phyloP scores from a whole-genome alignment of 2,797 vertebrate genomes.

The Serranus cabrilla region DNA sequence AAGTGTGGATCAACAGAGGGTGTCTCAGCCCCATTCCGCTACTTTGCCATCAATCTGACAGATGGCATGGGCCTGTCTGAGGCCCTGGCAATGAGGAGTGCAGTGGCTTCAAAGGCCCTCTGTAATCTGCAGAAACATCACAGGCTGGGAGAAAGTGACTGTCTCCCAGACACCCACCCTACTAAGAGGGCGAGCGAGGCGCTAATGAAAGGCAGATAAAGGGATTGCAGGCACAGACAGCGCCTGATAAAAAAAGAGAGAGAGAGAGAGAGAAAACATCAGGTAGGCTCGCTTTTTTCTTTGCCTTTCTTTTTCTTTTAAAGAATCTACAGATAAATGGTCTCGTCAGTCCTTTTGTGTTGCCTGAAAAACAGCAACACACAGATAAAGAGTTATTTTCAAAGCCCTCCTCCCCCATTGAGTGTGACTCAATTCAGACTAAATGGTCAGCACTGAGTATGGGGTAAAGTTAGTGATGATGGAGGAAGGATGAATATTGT shows the following conservation, averaged over 20 bases:
- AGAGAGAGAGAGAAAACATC: slow-evolving; percentile 79
- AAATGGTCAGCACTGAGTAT: slow-evolving; percentile 73
- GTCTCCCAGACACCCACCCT: slow-evolving; percentile 93
- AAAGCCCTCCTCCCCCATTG: slow-evolving; percentile 70
- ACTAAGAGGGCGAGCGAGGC: slow-evolving; percentile 93
- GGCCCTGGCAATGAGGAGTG: slow-evolving; percentile 92
- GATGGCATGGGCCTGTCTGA: slow-evolving; percentile 96
- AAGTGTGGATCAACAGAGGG: slow-evolving; percentile 94
- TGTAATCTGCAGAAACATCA: slow-evolving; percentile 99
- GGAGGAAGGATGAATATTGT: slow-evolving; percentile 60
- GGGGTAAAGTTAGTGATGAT: slow-evolving; percentile 69
- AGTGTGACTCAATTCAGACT: slow-evolving; percentile 73
- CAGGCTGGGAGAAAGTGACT: slow-evolving; percentile 97
- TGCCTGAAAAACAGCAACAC: slow-evolving; percentile 71
- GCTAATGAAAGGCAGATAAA: slow-evolving; percentile 99
- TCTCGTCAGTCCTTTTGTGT: slow-evolving; percentile 88
- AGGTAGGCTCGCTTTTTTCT: slow-evolving; percentile 89
- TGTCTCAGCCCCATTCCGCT: slow-evolving; percentile 94
- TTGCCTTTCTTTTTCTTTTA: slow-evolving; percentile 85
- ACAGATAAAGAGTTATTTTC: slow-evolving; percentile 89
- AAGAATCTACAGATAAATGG: slow-evolving; percentile 93
- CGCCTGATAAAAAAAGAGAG: slow-evolving; percentile 85
- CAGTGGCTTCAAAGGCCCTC: slow-evolving; percentile 97
- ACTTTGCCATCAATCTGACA: slow-evolving; percentile 94
- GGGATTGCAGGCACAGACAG: slow-evolving; percentile 92